phyloP scores from a whole-genome alignment of 2,797 vertebrate genomes.

The Cyprinodon diabolis region DNA sequence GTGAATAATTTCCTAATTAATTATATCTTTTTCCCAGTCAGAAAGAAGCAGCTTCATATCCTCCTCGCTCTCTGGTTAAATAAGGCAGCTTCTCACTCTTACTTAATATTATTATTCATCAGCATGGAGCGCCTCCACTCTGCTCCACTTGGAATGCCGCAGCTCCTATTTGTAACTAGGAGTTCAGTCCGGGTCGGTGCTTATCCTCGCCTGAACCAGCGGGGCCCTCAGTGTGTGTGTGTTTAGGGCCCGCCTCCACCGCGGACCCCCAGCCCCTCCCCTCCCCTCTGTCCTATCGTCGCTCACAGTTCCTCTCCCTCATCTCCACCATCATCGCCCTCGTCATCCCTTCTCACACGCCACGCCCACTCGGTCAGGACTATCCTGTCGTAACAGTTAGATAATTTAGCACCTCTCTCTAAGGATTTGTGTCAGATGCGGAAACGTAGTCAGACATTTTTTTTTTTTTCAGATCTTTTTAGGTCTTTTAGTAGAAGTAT shows the following conservation, averaged over 20 bases:
- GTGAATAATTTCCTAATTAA: not conserved
- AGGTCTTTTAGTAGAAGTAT: too few species aligned
- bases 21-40: slow-evolving; percentile 6
- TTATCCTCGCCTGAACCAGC: slow-evolving; percentile 79
- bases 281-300: slow-evolving; percentile 52
- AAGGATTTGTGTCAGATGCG: not conserved
- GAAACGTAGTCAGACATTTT: not conserved
- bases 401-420: slow-evolving; percentile 55
- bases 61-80: slow-evolving; percentile 5
- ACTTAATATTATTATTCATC: slow-evolving; percentile 45
- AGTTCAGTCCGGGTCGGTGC: slow-evolving; percentile 80
- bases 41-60: not conserved
- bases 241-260: slow-evolving; percentile 36
- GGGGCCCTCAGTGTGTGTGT: slow-evolving; percentile 40
- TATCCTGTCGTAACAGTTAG: slow-evolving; percentile 62
- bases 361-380: slow-evolving; percentile 46
- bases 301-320: slow-evolving; percentile 44
- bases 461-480: too few species aligned
- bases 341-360: slow-evolving; percentile 54
- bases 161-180: slow-evolving; percentile 80
- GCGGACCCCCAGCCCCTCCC: not conserved
- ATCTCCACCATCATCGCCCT: slow-evolving; percentile 40
- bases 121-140: slow-evolving; percentile 52
- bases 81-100: slow-evolving; percentile 23
- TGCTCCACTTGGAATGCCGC: slow-evolving; percentile 74